These are phyloP conservation scores for Ectobius pallidus DNA, from an alignment of 2,888 invertebrate species.

Conservation along the genomic window DNA sequence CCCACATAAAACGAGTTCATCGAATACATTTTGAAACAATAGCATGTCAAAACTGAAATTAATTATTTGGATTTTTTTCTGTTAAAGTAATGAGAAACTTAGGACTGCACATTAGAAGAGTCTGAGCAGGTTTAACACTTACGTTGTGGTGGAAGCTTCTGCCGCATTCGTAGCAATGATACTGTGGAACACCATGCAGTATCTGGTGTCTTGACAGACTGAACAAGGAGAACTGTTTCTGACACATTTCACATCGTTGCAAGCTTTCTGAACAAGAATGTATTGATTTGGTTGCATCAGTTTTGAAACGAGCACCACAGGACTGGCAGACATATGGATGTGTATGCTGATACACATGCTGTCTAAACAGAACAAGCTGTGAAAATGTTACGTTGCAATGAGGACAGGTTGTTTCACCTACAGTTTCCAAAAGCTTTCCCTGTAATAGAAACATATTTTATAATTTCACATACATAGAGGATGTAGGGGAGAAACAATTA, in stretches of 20 bases:
- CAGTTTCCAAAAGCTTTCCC: constrained; percentile 31
- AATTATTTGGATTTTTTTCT: no score
- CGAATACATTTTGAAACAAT: no score
- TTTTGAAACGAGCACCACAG: constrained; percentile 45
- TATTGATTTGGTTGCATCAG: neutral
- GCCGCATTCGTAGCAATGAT: constrained; percentile 43
- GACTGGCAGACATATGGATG: constrained; percentile 49
- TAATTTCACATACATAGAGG: neutral
- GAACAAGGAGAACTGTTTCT: constrained; percentile 35
- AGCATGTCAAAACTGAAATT: no score
- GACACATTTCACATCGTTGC: constrained; percentile 19
- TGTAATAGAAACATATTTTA: neutral
- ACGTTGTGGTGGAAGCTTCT: constrained; percentile 42
- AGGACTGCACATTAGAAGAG: no score
- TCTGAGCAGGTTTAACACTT: no score
- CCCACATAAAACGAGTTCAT: no score
- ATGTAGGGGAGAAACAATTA: neutral
- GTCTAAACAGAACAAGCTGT: constrained; percentile 49
- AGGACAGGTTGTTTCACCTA: constrained; percentile 40
- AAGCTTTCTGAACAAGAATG: constrained; percentile 16
- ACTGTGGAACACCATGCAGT: constrained; percentile 43
- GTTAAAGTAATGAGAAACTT: no score
- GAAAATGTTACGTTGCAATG: constrained; percentile 47
- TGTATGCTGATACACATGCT: constrained; percentile 53
- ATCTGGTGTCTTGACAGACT: constrained; percentile 41